Evolutionary conservation across 2,113 vertebrate genomes (phyloP).

Genomic region (Anguilla japonica): DNA sequence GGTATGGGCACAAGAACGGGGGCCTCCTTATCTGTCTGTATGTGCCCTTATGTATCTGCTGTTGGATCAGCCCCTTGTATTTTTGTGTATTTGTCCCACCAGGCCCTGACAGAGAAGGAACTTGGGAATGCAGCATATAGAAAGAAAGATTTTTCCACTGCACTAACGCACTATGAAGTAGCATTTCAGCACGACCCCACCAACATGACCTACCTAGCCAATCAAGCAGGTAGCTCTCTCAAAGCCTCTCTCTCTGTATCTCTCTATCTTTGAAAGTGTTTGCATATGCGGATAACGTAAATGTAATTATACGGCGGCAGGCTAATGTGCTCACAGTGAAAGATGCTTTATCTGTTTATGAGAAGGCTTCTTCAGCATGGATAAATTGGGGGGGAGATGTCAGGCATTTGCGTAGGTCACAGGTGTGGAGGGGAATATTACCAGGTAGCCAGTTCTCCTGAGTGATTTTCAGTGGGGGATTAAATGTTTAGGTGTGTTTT

Average conservation of each 20-base stretch:
- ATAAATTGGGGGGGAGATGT: no score
- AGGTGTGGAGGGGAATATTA: no score
- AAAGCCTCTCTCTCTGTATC: neutral
- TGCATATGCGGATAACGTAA: no score
- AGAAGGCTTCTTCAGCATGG: no score
- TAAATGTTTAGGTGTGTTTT: no score
- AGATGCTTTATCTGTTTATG: no score
- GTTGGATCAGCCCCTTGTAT: neutral
- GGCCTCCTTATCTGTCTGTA: neutral
- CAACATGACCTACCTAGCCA: constrained; percentile 87
- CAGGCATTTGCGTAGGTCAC: no score
- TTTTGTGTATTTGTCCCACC: neutral
- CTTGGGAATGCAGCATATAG: constrained; percentile 85
- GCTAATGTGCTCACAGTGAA: no score
- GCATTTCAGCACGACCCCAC: constrained; percentile 80
- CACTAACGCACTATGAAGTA: constrained; percentile 81
- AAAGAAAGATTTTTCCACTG: constrained; percentile 81
- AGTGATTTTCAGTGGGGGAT: no score
- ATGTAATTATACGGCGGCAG: no score
- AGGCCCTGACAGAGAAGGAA: constrained; percentile 86
- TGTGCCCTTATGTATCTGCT: neutral
- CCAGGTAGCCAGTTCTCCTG: no score
- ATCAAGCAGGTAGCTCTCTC: constrained; percentile 78
- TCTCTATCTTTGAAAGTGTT: no score
- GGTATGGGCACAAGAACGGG: neutral